Evolutionary conservation across 2,888 invertebrate species (phyloP).

Genomic region (Xanthia icteritia): DNA sequence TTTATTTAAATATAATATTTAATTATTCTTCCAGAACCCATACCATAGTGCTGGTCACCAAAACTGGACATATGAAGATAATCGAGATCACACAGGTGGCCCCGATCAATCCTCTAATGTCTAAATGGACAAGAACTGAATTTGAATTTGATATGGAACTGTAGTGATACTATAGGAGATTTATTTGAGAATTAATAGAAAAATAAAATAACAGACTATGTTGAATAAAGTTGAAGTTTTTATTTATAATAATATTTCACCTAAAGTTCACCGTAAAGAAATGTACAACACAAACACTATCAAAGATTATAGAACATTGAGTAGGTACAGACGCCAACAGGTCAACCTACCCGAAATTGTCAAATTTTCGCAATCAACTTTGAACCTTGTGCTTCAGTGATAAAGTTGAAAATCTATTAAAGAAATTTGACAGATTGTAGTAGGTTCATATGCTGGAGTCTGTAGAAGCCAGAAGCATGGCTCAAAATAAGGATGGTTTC

Average conservation of each 20-base stretch:
- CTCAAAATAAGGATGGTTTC: conserved; percentile 29
- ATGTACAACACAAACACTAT: conserved; percentile 4
- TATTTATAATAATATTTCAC: conserved; percentile 22
- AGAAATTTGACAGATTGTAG: no score
- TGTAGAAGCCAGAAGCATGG: neutral
- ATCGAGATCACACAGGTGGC: conserved; percentile 91
- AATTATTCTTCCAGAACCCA: conserved; percentile 90
- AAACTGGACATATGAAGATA: conserved; percentile 91
- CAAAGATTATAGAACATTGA: neutral
- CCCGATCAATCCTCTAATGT: conserved; percentile 78
- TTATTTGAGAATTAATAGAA: neutral
- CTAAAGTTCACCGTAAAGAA: neutral
- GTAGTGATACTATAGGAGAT: neutral
- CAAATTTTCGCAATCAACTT: no score
- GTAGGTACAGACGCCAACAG: no score
- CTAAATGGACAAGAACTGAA: conserved; percentile 87
- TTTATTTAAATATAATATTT: neutral
- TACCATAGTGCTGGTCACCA: conserved; percentile 92
- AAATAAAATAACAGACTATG: conserved; percentile 20
- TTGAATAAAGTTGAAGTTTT: conserved; percentile 25
- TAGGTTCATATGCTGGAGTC: no score
- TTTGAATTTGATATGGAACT: conserved; percentile 74
- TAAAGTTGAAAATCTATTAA: no score
- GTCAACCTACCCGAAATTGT: no score
- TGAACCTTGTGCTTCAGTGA: no score